Conservation (phyloP, 2,888 invertebrate species). For the Eristalis arbustorum region DNA sequence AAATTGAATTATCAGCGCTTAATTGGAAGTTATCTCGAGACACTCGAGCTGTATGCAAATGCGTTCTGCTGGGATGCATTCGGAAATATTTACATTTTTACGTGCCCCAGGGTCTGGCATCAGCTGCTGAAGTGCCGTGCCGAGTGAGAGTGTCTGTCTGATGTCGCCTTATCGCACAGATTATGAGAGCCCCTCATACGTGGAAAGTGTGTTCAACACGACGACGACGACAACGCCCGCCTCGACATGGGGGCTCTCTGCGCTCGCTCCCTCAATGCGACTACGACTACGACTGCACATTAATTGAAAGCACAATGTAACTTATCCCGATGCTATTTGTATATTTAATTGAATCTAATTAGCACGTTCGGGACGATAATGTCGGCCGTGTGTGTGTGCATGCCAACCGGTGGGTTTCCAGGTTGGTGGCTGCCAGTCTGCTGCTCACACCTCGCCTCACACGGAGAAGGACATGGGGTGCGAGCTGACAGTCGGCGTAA, state of each 20-base stretch:
- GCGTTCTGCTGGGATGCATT: slow-evolving; percentile 64
- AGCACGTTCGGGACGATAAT: slow-evolving; percentile 51
- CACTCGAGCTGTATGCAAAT: slow-evolving; percentile 62
- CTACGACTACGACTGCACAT: slow-evolving; percentile 51
- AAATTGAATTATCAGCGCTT: slow-evolving; percentile 69
- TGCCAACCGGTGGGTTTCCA: slow-evolving; percentile 22
- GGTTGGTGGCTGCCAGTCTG: slow-evolving; percentile 42
- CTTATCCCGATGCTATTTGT: slow-evolving; percentile 65
- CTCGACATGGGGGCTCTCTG: not conserved
- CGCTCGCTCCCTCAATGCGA: slow-evolving; percentile 16
- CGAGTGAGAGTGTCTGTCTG: slow-evolving; percentile 21
- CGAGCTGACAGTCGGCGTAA: not conserved
- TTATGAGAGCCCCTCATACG: slow-evolving; percentile 27
- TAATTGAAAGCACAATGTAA: slow-evolving; percentile 68
- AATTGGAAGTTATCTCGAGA: slow-evolving; percentile 69
- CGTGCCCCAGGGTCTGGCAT: slow-evolving; percentile 49
- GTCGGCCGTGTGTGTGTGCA: not conserved
- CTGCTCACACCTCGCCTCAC: slow-evolving; percentile 20
- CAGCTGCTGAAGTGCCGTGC: too few species aligned
- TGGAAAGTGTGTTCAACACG: not conserved
- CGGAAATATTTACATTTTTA: slow-evolving; percentile 66
- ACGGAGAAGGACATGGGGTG: slow-evolving; percentile 23
- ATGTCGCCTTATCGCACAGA: slow-evolving; percentile 27
- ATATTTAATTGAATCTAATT: slow-evolving; percentile 67
- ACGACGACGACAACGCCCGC: not conserved